phyloP scores from a whole-genome alignment of 2,113 vertebrate genomes.

The Ursus arctos region DNA sequence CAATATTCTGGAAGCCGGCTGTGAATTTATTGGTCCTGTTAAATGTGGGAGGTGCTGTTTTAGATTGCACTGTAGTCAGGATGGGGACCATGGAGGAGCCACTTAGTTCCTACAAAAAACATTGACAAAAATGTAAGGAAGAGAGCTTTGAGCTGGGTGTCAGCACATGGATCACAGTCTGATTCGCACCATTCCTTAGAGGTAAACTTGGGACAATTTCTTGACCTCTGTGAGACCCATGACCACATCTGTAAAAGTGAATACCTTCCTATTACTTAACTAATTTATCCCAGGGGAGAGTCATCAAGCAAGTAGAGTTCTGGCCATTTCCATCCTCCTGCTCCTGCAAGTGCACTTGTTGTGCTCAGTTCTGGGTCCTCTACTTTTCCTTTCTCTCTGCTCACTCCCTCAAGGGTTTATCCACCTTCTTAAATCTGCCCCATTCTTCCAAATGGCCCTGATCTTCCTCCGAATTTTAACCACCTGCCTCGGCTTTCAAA shows the following conservation, averaged over 20 bases:
- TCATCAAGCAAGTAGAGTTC: neutral
- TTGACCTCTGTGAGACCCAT: neutral
- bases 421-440: neutral
- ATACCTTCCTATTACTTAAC: neutral
- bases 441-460: neutral
- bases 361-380: neutral
- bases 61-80: constrained; percentile 94
- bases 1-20: constrained; percentile 97
- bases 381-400: accelerated
- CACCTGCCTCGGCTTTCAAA: neutral
- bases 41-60: constrained; percentile 96
- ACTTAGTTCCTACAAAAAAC: constrained; percentile 91
- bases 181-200: accelerated
- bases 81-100: constrained; percentile 96
- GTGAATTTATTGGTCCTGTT: constrained; percentile 99
- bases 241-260: neutral
- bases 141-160: too few species aligned
- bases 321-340: neutral
- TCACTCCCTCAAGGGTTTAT: neutral
- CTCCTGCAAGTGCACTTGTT: neutral
- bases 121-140: neutral
- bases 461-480: neutral
- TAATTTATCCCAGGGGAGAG: neutral
- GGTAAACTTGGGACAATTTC: neutral
- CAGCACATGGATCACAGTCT: neutral